Base-by-base conservation (phyloP, 1,140 invertebrate species). In the Drosophila melanica region DNA sequence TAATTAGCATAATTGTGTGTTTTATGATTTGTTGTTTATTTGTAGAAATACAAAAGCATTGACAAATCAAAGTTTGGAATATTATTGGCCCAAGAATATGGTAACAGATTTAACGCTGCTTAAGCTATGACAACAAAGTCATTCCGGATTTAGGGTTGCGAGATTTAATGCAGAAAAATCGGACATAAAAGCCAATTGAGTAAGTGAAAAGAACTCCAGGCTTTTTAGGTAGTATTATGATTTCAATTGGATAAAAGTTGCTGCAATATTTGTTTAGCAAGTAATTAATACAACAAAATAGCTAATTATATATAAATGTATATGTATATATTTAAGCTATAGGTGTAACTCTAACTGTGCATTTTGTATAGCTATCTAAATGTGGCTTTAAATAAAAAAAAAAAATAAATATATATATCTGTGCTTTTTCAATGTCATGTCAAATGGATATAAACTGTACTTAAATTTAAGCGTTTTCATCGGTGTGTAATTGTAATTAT, bases 301-400 rank as follows among this genome's bases (percentile, higher is more conserved):
- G 64, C 55, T 68, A 73, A 67, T 35, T 59, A 45, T 45, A 23
- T 51, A 51, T 39, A 50, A 37, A 4, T 5, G 2, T 55, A 45
- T 59, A 44, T 58, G 14, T 35, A 41, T 27, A 39, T 39, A 11
- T 7, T 1, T 57, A 53, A 53, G 33, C 11, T 65, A 23, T 67
- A 45, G 51, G 23, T 68, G 42, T 68, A 39, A 68, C 44, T 39
- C 54, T 71, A 71, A 57, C 63, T 81, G 69, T 81, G 81, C 81
- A 74, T 84, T 84, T 84, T 84, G 55, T 77, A 69, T 48, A 59
- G 77, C 82, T 76, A 81, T 89, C 82, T 86, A 68, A 76, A 89
- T 86, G 82, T 86, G 82, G 84, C 82, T 86, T 86, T 86, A 87
- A 86, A 81, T 71, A 77, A 33, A 41, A 65, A 39, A 58, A 20